A percentile compares a stretch with the other conserved stretches of the same genome.
Evolutionary conservation across 1,140 invertebrate species (phyloP).

Genomic region (Solen grandis): DNA sequence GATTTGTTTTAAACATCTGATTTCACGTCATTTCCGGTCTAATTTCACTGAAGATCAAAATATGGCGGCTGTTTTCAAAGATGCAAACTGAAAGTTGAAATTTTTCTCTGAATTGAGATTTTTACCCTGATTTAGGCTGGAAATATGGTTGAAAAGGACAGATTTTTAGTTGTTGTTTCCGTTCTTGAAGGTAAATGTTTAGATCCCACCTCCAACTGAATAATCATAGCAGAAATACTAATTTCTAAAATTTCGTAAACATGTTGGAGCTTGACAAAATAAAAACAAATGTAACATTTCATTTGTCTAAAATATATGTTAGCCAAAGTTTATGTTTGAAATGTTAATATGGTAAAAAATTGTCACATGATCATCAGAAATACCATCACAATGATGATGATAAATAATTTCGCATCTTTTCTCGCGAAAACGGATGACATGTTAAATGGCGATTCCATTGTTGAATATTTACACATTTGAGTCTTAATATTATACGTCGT

Average conservation of each 20-base stretch:
- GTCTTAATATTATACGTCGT: too few relatives aligned
- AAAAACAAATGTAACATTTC: too few relatives aligned
- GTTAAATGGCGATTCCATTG: too few relatives aligned
- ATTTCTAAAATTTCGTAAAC: conserved; percentile 11
- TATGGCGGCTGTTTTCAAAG: conserved; percentile 79
- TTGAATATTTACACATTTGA: too few relatives aligned
- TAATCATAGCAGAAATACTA: neutral
- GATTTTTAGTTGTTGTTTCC: conserved; percentile 77
- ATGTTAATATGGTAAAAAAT: neutral
- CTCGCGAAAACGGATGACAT: too few relatives aligned
- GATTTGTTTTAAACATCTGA: conserved; percentile 7
- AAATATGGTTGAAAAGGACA: conserved; percentile 75
- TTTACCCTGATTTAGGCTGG: too few relatives aligned
- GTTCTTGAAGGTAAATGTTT: conserved; percentile 76
- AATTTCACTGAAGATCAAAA: conserved; percentile 22
- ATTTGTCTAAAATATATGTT: neutral
- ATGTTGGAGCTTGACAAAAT: conserved; percentile 60
- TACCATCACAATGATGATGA: too few relatives aligned
- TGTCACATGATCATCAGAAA: neutral
- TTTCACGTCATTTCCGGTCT: conserved; percentile 29
- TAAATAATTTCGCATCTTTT: too few relatives aligned
- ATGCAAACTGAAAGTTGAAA: conserved; percentile 12
- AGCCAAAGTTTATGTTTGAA: neutral
- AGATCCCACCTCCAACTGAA: neutral
- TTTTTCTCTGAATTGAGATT: too few relatives aligned